phyloP scores from a whole-genome alignment of 2,113 vertebrate genomes.

The Malurus elegans region DNA sequence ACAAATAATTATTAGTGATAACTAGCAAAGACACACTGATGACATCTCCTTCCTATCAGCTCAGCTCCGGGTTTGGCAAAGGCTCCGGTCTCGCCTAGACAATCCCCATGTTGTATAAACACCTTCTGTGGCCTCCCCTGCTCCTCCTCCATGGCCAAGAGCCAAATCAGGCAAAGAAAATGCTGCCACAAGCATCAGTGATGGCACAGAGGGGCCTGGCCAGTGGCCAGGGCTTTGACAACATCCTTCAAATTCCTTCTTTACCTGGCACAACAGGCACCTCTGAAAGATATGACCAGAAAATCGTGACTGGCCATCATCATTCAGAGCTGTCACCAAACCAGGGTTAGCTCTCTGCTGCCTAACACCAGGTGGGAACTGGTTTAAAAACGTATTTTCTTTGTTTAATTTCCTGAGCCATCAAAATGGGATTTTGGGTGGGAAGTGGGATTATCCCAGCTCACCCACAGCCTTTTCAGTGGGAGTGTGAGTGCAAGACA shows the following conservation, averaged over 20 bases:
- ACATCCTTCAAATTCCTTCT: neutral
- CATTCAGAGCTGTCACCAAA: neutral
- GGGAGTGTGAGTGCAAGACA: neutral
- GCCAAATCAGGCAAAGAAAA: neutral
- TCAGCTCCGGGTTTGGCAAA: neutral
- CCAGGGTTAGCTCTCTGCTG: neutral
- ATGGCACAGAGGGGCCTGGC: neutral
- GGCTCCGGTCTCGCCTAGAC: neutral
- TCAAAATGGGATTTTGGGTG: neutral
- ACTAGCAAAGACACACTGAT: neutral
- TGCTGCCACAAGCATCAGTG: fast-evolving
- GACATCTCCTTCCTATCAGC: neutral
- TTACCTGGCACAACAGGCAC: neutral
- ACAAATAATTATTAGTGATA: slow-evolving; percentile 26
- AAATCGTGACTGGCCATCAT: fast-evolving
- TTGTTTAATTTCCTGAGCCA: neutral
- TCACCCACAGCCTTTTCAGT: neutral
- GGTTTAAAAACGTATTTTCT: neutral
- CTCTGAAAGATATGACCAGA: neutral
- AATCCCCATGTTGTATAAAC: neutral
- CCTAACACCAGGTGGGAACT: neutral
- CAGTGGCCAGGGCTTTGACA: neutral
- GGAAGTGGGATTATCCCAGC: neutral
- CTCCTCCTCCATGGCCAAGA: neutral
- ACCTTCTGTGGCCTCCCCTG: neutral